phyloP scores from a whole-genome alignment of 1,140 invertebrate species.

The Dinoponera quadriceps region DNA sequence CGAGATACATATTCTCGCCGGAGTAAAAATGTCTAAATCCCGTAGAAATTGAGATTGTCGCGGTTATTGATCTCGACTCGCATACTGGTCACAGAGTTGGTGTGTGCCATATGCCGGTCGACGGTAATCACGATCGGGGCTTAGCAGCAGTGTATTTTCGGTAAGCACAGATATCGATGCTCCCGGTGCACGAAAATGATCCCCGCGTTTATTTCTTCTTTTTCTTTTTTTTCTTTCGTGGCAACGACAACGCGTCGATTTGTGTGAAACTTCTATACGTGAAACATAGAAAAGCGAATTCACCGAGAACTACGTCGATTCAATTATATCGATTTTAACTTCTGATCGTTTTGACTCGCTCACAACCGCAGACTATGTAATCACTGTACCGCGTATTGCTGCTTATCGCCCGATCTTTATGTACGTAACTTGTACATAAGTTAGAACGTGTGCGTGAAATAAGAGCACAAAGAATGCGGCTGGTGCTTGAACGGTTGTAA shows the following conservation, averaged over 20 bases:
- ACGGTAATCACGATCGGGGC: neutral
- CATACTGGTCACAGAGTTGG: neutral
- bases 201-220: neutral
- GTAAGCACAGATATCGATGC: neutral
- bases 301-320: neutral
- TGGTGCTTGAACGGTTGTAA: too few species aligned
- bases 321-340: neutral
- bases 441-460: too few species aligned
- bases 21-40: neutral
- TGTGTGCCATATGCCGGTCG: neutral
- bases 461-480: too few species aligned
- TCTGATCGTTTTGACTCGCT: neutral
- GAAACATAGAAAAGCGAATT: neutral
- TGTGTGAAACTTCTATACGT: neutral
- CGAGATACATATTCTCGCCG: constrained; percentile 39
- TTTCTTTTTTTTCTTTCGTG: neutral
- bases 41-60: neutral
- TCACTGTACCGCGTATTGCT: too few species aligned
- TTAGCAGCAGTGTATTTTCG: neutral
- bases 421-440: too few species aligned
- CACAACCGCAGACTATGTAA: too few species aligned
- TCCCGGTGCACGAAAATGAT: neutral
- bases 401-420: too few species aligned
- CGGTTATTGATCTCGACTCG: neutral
- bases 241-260: neutral